Evolutionary conservation across 1,140 invertebrate species (phyloP).

Genomic region (Phymorhynchus buccinoides): DNA sequence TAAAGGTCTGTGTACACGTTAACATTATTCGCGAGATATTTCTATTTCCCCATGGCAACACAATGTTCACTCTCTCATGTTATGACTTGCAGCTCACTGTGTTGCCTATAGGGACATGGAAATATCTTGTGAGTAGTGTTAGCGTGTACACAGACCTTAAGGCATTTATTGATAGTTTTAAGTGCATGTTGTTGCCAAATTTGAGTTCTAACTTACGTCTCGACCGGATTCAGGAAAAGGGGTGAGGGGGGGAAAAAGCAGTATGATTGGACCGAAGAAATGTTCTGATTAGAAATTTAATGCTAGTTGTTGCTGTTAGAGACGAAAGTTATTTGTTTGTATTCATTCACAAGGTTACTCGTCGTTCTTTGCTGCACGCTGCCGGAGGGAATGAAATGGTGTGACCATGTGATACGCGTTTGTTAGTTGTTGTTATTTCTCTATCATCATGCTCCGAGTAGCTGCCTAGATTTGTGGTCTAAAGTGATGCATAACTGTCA

Average conservation of each 20-base stretch:
- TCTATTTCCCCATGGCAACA: too few relatives aligned
- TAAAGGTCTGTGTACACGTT: too few relatives aligned
- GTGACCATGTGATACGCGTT: background rate
- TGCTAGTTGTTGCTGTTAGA: background rate
- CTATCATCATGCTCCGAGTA: background rate
- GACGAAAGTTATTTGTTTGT: background rate
- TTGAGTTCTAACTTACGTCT: too few relatives aligned
- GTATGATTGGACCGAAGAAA: background rate
- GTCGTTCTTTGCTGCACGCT: background rate
- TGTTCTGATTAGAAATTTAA: background rate
- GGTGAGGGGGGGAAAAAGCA: background rate
- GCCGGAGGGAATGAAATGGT: background rate
- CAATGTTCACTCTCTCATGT: too few relatives aligned
- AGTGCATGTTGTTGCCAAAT: too few relatives aligned
- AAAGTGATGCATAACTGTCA: background rate
- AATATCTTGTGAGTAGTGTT: too few relatives aligned
- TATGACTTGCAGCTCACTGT: too few relatives aligned
- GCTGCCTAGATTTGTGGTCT: background rate
- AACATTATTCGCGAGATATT: too few relatives aligned
- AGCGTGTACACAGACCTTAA: too few relatives aligned
- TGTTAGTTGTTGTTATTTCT: background rate
- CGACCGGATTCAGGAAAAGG: too few relatives aligned
- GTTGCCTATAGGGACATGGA: too few relatives aligned
- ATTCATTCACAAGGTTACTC: background rate
- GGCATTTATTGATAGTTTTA: too few relatives aligned